Base-by-base conservation (phyloP, 2,888 invertebrate species). In the Ormia ochracea region DNA sequence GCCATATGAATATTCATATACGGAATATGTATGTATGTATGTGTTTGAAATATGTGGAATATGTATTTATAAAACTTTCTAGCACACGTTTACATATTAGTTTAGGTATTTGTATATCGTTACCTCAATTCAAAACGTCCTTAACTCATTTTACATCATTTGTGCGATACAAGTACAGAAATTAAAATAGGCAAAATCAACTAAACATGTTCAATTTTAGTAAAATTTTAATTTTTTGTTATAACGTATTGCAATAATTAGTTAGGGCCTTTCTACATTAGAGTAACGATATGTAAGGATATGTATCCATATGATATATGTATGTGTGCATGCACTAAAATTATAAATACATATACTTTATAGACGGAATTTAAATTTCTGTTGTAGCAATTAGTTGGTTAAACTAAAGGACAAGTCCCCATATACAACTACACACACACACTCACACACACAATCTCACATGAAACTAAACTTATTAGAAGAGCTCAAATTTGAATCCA, bases 331-430 rank as follows among this genome's bases (percentile, higher is more conserved):
- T 36, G n/a, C 17, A 23, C 12, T 36, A n/a, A 4, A 48, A 50
- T 50, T 33, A 45, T 45, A 68, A 56, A 56, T n/a, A n/a, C n/a
- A 59, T 48, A 28, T 48, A 50, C 31, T 54, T 63, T 72, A 36
- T 72, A 54, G 63, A 52, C 43, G 63, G 72, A 54, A 72, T 72
- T 72, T 41, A 43, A 72, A 26, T 43, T 41, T 72, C 38, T 41
- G 31, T 61, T 72, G 61, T 52, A 72, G n/a, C 52, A 72, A 72
- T 72, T 63, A 72, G 61, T 61, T 72, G 43, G 23, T 52, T 33
- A 43, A 72, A 41, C 61, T 43, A 72, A 63, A 63, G 61, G 50
- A 61, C 52, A 72, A 63, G 23, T 63, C 61, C 52, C 31, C 21
- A 50, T 41, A 38, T 28, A 45, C n/a, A 33, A 14, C 17, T 19